A percentile compares a stretch with the other conserved stretches of the same genome.
Conservation (phyloP, 2,113 vertebrate species). For the Thryonomys swinderianus region DNA sequence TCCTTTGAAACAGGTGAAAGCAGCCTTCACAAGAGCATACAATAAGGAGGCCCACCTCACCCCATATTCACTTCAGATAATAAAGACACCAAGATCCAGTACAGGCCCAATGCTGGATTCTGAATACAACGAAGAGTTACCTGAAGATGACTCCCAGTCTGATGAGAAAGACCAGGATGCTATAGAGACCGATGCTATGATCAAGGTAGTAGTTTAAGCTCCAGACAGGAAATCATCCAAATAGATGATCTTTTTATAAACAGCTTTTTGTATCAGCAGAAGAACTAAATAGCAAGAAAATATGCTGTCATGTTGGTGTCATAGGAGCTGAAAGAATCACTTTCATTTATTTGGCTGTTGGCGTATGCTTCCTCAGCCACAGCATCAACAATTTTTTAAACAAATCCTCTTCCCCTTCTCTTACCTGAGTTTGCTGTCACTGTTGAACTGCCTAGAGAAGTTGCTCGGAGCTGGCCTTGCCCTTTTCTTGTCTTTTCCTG, state of each 20-base stretch:
- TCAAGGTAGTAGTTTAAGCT: conserved; percentile 90
- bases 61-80: conserved; percentile 91
- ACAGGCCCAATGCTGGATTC: conserved; percentile 50
- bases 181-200: conserved; percentile 93
- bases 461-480: not conserved
- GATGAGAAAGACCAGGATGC: conserved; percentile 89
- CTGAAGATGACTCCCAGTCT: conserved; percentile 84
- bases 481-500: not conserved
- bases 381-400: not conserved
- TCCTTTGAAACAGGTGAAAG: conserved; percentile 98
- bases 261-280: not conserved
- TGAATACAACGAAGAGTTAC: conserved; percentile 83
- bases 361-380: not conserved
- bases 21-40: conserved; percentile 96
- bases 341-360: not conserved
- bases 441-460: not conserved
- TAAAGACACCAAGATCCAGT: conserved; percentile 89
- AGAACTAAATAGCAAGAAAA: not conserved
- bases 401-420: not conserved
- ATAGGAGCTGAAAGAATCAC: not conserved
- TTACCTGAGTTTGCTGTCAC: not conserved
- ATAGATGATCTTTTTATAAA: conserved; percentile 1
- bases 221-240: not conserved
- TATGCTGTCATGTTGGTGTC: not conserved
- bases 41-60: conserved; percentile 94